Conservation (phyloP, 2,113 vertebrate genomes). For the Henicopernis longicauda region DNA sequence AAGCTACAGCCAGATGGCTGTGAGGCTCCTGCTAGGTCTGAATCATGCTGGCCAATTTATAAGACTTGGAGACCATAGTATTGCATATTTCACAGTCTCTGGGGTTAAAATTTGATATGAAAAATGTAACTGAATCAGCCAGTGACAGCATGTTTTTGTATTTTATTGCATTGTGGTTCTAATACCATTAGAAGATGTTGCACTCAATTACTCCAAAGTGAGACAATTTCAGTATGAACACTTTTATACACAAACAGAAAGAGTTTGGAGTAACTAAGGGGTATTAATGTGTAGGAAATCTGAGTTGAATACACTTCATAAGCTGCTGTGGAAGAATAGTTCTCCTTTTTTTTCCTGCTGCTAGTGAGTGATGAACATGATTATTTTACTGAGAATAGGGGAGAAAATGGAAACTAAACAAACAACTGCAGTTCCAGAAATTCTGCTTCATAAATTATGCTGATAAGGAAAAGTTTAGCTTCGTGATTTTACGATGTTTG, state of each 20-base stretch:
- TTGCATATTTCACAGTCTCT: not conserved
- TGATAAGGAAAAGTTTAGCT: constrained; percentile 26
- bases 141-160: not conserved
- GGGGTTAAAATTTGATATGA: not conserved
- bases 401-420: constrained; percentile 32
- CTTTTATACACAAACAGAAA: not conserved
- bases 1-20: not conserved
- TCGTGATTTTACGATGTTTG: not conserved
- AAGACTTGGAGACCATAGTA: not conserved
- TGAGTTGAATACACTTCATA: not conserved
- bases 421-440: constrained; percentile 49
- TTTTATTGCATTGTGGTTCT: not conserved
- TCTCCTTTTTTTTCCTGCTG: not conserved
- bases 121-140: not conserved
- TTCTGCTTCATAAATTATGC: constrained; percentile 52
- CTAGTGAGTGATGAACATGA: not conserved
- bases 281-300: constrained; percentile 17
- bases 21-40: constrained; percentile 1
- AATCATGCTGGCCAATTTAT: not conserved
- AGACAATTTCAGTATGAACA: not conserved
- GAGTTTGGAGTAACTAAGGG: not conserved
- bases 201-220: constrained; percentile 18
- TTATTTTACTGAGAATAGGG: constrained; percentile 33
- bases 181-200: not conserved
- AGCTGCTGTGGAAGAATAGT: not conserved